Conservation (phyloP, 2,113 vertebrate genomes). For the Oreochromis spilurus region DNA sequence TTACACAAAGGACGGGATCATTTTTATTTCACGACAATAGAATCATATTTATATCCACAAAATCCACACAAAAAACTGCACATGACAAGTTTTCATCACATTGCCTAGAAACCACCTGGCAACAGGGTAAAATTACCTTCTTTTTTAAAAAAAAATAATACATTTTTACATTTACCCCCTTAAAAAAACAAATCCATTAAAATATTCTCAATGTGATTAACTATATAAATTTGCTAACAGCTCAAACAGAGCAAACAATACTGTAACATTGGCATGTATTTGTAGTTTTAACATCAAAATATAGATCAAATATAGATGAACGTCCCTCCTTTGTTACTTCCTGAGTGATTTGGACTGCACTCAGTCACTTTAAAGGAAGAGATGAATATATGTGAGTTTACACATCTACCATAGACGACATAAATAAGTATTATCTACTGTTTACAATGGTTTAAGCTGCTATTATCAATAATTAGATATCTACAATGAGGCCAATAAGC, state of each 20-base stretch:
- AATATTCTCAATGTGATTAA: background rate
- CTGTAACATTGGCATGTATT: background rate
- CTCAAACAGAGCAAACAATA: background rate
- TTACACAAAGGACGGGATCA: fast-evolving
- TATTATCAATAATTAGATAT: background rate
- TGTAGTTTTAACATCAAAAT: background rate
- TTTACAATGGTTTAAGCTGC: background rate
- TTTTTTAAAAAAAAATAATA: background rate
- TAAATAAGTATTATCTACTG: background rate
- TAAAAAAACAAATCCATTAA: fast-evolving
- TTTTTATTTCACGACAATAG: fast-evolving
- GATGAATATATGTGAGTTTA: background rate
- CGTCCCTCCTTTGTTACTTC: background rate
- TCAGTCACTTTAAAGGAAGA: background rate
- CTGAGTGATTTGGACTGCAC: background rate
- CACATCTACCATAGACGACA: background rate
- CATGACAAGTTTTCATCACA: background rate
- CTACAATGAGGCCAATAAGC: background rate
- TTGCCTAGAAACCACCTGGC: background rate
- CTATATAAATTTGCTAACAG: background rate
- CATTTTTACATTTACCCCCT: background rate
- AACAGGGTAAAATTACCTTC: fast-evolving
- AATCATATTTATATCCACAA: background rate
- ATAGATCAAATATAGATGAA: background rate
- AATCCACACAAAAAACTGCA: background rate